Conservation (phyloP, 2,888 invertebrate genomes). For the Tipula unca region DNA sequence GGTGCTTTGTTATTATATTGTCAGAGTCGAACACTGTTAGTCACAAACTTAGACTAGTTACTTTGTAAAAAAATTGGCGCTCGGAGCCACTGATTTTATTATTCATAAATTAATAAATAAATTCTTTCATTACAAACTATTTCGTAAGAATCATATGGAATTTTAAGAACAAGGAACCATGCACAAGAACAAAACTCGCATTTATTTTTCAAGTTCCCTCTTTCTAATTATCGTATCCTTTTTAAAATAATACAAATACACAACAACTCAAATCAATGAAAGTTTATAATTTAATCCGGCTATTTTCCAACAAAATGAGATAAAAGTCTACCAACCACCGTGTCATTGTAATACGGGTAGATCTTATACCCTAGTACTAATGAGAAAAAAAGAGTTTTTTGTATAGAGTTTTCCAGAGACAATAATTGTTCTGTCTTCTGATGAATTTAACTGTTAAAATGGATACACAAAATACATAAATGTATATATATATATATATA, state of each 20-base stretch:
- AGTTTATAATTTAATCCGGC: background rate
- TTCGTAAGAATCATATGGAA: background rate
- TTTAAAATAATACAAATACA: background rate
- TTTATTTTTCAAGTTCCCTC: background rate
- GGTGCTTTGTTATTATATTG: too few species aligned
- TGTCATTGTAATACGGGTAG: background rate
- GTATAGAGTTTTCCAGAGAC: background rate
- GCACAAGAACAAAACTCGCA: background rate
- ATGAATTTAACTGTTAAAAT: background rate
- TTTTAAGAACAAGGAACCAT: background rate
- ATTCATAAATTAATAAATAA: too few species aligned
- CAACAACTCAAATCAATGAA: background rate
- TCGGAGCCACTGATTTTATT: too few species aligned
- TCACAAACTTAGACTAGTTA: too few species aligned
- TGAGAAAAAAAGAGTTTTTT: background rate
- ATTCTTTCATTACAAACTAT: too few species aligned
- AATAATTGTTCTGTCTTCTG: background rate
- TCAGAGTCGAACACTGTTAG: too few species aligned
- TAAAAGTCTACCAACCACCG: background rate
- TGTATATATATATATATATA: too few species aligned
- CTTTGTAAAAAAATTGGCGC: too few species aligned
- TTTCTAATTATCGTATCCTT: background rate
- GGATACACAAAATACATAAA: background rate
- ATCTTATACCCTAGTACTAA: background rate
- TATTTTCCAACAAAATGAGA: background rate